Conservation (phyloP, 2,888 invertebrate genomes). For the Dendrolimus pini region DNA sequence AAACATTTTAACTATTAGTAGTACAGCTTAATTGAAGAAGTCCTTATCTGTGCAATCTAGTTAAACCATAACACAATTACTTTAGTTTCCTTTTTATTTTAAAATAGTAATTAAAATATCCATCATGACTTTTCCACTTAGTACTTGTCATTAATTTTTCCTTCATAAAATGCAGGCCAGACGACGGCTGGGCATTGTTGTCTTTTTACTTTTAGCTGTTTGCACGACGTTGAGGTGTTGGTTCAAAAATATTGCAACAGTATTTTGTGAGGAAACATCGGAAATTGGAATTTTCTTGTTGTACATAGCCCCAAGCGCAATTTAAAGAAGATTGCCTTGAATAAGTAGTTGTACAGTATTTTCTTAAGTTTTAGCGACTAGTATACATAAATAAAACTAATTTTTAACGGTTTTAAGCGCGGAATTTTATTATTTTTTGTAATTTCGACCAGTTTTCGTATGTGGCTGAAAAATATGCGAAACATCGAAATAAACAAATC, state of each 20-base stretch:
- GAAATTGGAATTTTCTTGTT: constrained; percentile 24
- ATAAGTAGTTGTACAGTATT: no score
- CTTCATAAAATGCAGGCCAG: constrained; percentile 29
- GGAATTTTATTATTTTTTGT: no score
- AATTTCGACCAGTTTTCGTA: no score
- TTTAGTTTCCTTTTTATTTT: background rate
- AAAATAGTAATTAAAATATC: background rate
- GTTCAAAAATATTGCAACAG: constrained; percentile 41
- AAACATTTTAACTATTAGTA: no score
- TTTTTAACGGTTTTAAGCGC: no score
- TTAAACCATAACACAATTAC: background rate
- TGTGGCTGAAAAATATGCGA: no score
- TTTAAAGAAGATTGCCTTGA: no score
- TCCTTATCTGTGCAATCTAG: no score
- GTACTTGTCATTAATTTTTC: constrained; percentile 13
- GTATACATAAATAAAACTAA: no score
- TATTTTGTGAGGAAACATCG: constrained; percentile 34
- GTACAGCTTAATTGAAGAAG: no score
- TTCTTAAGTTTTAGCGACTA: no score
- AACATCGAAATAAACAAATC: no score
- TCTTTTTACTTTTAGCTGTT: constrained; percentile 30
- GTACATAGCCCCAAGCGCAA: background rate
- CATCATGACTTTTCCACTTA: background rate
- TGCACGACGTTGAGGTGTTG: constrained; percentile 39
- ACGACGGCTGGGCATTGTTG: constrained; percentile 20